Conservation (phyloP, 2,888 invertebrate species). For the Drosophila leonis region DNA sequence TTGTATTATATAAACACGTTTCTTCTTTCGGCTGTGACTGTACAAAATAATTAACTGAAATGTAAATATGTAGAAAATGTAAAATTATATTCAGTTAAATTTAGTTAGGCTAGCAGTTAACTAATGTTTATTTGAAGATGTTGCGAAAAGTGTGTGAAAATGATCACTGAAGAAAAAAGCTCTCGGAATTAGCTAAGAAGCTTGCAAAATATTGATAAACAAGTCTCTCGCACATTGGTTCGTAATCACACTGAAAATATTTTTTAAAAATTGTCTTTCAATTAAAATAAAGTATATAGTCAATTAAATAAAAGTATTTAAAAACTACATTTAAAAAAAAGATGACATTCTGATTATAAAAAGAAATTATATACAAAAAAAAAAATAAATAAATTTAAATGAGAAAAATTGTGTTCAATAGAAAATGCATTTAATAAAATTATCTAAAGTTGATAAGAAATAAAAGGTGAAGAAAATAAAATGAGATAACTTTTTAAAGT, state of each 20-base stretch:
- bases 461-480: too few species aligned
- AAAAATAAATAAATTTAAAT: too few species aligned
- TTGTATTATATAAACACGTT: conserved; percentile 1
- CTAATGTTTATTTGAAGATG: background rate
- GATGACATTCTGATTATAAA: too few species aligned
- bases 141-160: background rate
- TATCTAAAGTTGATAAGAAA: too few species aligned
- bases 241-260: background rate
- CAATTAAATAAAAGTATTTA: too few species aligned
- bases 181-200: background rate
- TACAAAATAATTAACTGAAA: too few species aligned
- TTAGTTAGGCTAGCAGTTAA: background rate
- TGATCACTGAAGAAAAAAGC: conserved; percentile 28
- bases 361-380: too few species aligned
- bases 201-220: conserved; percentile 9
- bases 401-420: too few species aligned
- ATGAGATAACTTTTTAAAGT: too few species aligned
- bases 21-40: background rate
- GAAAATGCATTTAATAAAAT: too few species aligned
- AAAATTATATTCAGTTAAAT: background rate
- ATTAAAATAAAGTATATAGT: too few species aligned
- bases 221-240: conserved; percentile 31
- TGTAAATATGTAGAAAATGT: background rate
- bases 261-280: background rate
- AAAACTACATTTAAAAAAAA: too few species aligned